Evolutionary conservation across 1,140 invertebrate genomes (phyloP).

Genomic region (Drosophila orena): DNA sequence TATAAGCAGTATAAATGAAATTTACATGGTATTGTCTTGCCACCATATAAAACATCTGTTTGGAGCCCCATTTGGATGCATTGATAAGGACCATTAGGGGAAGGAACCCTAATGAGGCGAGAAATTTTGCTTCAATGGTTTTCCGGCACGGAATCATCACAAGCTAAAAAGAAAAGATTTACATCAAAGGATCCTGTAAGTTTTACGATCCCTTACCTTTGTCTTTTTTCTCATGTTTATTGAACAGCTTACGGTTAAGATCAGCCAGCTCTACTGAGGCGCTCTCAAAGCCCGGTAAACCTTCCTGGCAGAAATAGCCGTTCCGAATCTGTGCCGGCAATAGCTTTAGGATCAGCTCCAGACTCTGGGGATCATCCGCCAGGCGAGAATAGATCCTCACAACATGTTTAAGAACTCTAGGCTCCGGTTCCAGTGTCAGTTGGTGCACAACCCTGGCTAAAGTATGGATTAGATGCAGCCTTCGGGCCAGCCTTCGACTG

Average conservation of each 20-base stretch:
- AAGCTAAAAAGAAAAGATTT: not conserved
- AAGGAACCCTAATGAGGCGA: constrained; percentile 50
- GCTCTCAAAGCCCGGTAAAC: constrained; percentile 73
- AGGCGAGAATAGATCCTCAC: constrained; percentile 97
- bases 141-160: not conserved
- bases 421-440: constrained; percentile 97
- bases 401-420: constrained; percentile 97
- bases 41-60: constrained; percentile 33
- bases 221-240: not conserved
- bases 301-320: constrained; percentile 94
- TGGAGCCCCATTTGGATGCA: not conserved
- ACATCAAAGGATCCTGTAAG: too few relatives aligned
- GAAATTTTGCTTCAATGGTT: constrained; percentile 57
- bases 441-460: constrained; percentile 97
- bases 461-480: constrained; percentile 37
- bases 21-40: not conserved
- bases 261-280: constrained; percentile 1
- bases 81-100: constrained; percentile 38
- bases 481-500: constrained; percentile 13
- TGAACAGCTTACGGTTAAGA: constrained; percentile 26
- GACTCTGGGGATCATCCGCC: constrained; percentile 96
- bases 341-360: constrained; percentile 96
- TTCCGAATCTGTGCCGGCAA: constrained; percentile 97
- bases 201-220: not conserved
- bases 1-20: constrained; percentile 54